Base-by-base conservation (phyloP, 1,140 invertebrate genomes). In the Drosophila mojavensis region DNA sequence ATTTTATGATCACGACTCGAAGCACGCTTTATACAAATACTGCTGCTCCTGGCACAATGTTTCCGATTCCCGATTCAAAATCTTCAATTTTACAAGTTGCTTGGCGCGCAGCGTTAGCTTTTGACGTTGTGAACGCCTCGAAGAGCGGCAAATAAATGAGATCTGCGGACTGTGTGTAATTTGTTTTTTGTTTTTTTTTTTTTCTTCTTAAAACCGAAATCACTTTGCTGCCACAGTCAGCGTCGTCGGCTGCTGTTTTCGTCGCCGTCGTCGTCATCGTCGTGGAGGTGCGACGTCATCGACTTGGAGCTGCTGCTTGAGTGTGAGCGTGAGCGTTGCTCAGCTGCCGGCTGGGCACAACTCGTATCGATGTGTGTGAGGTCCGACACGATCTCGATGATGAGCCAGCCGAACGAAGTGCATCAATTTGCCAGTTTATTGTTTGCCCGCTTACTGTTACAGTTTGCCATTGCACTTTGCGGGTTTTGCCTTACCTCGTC, bases 121-220 rank as follows among this genome's bases (percentile, higher is more conserved):
- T 60, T 61, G 66, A 76, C 76, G 85, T 79, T 91, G 85, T 84
- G 90, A 71, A 88, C 90, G 78, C 80, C 80, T 81, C 78, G 86
- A 81, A 74, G 78, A 79, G 85, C 85, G 76, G 86, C 90, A 84
- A 90, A 91, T 91, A 91, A 91, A 91, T 91, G 90, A 91, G 85
- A 91, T 91, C 81, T 91, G 75, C 63, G 79, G 61, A 75, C 78
- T 70, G 73, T 79, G 81, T 85, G 82, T 90, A 91, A 91, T 91
- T 90, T 82, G 85, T 81, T 84, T 91, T 91, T 83, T 33, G 4
- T 6, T 33, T 33, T 33, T 33, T 3, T 84, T 81, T 76, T 3
- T 24, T 24, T 24, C 55, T 71, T 48, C 45, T 50, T 79, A 73
- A 84, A 84, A 80, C 82, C 82, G 78, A 90, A 90, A 90, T 78